A percentile compares a stretch with the other conserved stretches of the same genome.
Conservation (phyloP, 2,113 vertebrate genomes). For the Capra hircus region DNA sequence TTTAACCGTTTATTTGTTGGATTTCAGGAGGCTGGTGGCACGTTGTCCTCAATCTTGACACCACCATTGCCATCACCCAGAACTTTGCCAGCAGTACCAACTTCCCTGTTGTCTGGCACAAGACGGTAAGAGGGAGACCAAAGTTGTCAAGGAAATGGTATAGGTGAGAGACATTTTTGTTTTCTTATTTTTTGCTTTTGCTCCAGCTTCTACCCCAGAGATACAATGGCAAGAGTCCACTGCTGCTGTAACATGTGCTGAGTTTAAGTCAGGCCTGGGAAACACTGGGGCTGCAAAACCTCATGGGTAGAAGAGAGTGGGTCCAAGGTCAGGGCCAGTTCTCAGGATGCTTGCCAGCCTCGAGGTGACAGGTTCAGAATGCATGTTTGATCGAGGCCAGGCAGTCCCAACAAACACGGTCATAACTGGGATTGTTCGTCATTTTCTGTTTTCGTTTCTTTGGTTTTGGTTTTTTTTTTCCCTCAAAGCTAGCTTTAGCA, state of each 20-base stretch:
- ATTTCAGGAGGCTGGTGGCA: slow-evolving; percentile 98
- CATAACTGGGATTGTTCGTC: not conserved
- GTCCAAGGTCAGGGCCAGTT: slow-evolving; percentile 20
- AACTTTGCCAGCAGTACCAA: slow-evolving; percentile 98
- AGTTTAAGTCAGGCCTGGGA: not conserved
- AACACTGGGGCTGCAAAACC: not conserved
- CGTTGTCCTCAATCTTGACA: slow-evolving; percentile 96
- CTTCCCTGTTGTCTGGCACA: slow-evolving; percentile 99
- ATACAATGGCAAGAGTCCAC: not conserved
- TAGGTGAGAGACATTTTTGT: slow-evolving; percentile 83
- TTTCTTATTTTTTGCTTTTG: not conserved
- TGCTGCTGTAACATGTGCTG: fast-evolving
- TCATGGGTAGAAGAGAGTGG: not conserved
- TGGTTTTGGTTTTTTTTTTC: not conserved
- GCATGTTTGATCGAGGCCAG: not conserved
- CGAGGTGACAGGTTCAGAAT: not conserved
- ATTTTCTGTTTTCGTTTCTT: not conserved
- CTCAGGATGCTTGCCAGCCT: not conserved
- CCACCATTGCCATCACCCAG: slow-evolving; percentile 95
- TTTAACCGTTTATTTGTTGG: not conserved
- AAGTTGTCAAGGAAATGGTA: slow-evolving; percentile 99
- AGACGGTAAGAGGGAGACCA: slow-evolving; percentile 96
- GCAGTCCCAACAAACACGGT: not conserved
- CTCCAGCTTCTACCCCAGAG: not conserved
- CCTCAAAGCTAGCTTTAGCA: not conserved